Evolutionary conservation across 2,113 vertebrate species (phyloP).

Genomic region (Thalassoma bifasciatum): DNA sequence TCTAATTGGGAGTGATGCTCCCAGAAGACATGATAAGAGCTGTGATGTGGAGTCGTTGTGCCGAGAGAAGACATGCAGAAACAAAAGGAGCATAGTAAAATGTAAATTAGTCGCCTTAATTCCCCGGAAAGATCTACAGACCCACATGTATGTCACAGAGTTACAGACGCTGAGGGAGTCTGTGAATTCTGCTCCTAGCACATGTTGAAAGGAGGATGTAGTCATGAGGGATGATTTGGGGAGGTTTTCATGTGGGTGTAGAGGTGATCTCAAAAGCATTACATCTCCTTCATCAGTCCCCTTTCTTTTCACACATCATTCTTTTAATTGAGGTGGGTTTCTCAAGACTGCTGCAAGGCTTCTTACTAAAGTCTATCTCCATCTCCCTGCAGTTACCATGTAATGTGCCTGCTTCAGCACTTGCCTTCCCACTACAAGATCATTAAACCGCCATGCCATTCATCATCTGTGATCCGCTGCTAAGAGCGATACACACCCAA

Average conservation of each 20-base stretch:
- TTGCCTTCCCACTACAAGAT: constrained; percentile 59
- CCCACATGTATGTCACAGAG: constrained; percentile 1
- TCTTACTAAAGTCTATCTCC: constrained; percentile 42
- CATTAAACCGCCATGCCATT: constrained; percentile 66
- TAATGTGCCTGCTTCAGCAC: constrained; percentile 65
- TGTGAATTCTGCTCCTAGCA: neutral
- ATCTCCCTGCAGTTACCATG: constrained; percentile 50
- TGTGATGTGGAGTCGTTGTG: constrained; percentile 21
- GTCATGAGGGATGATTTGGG: neutral
- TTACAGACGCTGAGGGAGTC: constrained; percentile 21
- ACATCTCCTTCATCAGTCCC: constrained; percentile 28
- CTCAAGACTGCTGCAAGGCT: constrained; percentile 22
- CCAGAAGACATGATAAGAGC: constrained; percentile 17
- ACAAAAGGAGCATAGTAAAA: constrained; percentile 32
- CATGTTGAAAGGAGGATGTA: neutral
- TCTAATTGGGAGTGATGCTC: constrained; percentile 55
- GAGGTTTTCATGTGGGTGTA: constrained; percentile 10
- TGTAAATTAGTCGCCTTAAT: constrained; percentile 40
- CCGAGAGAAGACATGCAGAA: constrained; percentile 26
- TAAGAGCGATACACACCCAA: constrained; percentile 8
- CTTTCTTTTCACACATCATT: constrained; percentile 40
- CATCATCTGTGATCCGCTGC: constrained; percentile 62
- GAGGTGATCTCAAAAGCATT: constrained; percentile 10
- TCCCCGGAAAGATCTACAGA: constrained; percentile 6
- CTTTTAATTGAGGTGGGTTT: constrained; percentile 46